Conservation (phyloP, 2,888 invertebrate genomes). For the Gastracanthus pulcherrimus region DNA sequence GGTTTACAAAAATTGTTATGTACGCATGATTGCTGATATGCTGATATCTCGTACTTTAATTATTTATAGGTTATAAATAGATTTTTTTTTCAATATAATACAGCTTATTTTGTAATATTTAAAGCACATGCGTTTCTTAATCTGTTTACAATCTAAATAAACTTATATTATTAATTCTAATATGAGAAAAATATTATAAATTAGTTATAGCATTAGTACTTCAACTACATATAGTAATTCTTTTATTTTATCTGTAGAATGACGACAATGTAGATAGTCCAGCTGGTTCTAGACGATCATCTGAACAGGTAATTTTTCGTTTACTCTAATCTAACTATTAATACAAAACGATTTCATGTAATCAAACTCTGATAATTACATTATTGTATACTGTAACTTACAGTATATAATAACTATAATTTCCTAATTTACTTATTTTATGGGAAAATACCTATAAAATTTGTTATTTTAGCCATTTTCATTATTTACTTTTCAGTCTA, state of each 20-base stretch:
- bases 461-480: too few species aligned
- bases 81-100: too few species aligned
- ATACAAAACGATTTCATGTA: neutral
- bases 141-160: neutral
- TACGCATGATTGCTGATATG: neutral
- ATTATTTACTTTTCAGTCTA: too few species aligned
- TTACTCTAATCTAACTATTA: neutral
- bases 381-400: too few species aligned
- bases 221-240: conserved; percentile 28
- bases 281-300: conserved; percentile 75
- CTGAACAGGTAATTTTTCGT: conserved; percentile 71
- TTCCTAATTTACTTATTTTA: too few species aligned
- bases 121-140: neutral
- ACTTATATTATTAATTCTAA: neutral
- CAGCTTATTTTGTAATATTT: neutral
- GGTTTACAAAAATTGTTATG: conserved; percentile 9
- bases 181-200: neutral
- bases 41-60: too few species aligned
- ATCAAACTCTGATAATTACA: neutral
- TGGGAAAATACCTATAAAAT: too few species aligned
- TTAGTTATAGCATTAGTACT: neutral
- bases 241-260: conserved; percentile 76
- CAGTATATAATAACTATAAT: neutral
- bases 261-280: conserved; percentile 83
- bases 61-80: too few species aligned